Evolutionary conservation across 92 coral and sea anemone species (phyloP).

Genomic region (Epizoanthus rinbou): DNA sequence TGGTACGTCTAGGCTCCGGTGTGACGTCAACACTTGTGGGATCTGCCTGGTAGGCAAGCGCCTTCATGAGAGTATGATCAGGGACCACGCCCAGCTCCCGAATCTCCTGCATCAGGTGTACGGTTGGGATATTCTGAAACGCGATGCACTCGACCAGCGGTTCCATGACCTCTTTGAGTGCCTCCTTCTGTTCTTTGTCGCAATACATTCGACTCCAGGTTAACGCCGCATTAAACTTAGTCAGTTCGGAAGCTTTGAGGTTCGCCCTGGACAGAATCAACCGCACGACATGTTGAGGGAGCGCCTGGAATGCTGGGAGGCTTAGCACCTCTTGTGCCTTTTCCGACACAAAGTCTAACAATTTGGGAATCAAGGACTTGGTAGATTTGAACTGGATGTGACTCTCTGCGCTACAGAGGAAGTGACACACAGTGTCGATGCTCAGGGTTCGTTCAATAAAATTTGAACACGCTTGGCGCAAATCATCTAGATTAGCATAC

Average conservation of each 20-base stretch:
- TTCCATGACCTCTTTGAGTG: constrained; percentile 51
- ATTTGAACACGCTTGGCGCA: constrained; percentile 49
- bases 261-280: constrained; percentile 59
- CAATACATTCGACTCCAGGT: constrained; percentile 64
- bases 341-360: constrained; percentile 62
- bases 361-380: constrained; percentile 61
- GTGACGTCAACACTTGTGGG: constrained; percentile 50
- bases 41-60: constrained; percentile 72
- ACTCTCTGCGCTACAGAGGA: constrained; percentile 56
- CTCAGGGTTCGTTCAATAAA: constrained; percentile 53
- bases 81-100: constrained; percentile 63
- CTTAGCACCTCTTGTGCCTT: constrained; percentile 61
- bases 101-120: constrained; percentile 60
- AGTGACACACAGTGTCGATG: constrained; percentile 55
- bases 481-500: constrained; percentile 56
- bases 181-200: constrained; percentile 22
- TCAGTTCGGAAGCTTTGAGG: constrained; percentile 58
- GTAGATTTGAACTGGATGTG: constrained; percentile 62
- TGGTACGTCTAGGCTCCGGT: constrained; percentile 36
- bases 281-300: constrained; percentile 64
- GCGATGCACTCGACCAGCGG: constrained; percentile 69
- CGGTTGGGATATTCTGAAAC: constrained; percentile 63
- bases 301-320: constrained; percentile 54
- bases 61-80: constrained; percentile 59
- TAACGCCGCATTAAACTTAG: constrained; percentile 60